These are phyloP conservation scores for Cygnus buccinator DNA, from an alignment of 2,113 vertebrate species.

Conservation along the genomic window DNA sequence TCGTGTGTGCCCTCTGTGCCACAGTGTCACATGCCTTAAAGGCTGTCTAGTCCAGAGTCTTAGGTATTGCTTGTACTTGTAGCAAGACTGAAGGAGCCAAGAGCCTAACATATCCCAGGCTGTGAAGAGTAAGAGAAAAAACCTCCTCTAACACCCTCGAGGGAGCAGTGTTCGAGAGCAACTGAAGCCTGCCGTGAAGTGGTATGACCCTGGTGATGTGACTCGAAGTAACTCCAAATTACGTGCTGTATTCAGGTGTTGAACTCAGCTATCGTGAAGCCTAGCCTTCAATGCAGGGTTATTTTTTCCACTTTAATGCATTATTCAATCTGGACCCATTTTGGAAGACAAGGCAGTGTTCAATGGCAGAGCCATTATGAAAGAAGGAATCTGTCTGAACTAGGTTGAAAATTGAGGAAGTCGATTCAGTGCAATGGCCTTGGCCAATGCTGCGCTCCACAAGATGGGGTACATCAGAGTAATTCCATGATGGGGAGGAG, in stretches of 20 bases:
- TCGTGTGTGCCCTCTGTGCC: neutral
- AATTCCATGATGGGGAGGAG: neutral
- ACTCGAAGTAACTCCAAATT: neutral
- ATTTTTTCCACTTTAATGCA: neutral
- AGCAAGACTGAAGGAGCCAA: neutral
- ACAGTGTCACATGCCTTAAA: fast-evolving
- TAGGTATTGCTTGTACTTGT: neutral
- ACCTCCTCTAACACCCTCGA: neutral
- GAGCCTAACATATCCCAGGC: neutral
- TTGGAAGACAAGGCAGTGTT: neutral
- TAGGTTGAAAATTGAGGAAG: neutral
- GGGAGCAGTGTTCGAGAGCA: neutral
- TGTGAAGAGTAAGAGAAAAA: neutral
- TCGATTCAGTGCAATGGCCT: neutral
- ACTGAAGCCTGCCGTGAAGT: neutral
- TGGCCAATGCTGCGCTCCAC: neutral
- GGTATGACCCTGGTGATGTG: neutral
- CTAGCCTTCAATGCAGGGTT: neutral
- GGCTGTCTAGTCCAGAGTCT: neutral
- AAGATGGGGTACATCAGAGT: neutral
- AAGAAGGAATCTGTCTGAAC: neutral
- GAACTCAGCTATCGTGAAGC: neutral
- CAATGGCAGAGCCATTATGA: neutral
- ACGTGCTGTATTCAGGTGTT: neutral
- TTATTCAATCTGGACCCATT: neutral